Conservation (phyloP, 1,140 invertebrate species). For the Achatina immaculata region DNA sequence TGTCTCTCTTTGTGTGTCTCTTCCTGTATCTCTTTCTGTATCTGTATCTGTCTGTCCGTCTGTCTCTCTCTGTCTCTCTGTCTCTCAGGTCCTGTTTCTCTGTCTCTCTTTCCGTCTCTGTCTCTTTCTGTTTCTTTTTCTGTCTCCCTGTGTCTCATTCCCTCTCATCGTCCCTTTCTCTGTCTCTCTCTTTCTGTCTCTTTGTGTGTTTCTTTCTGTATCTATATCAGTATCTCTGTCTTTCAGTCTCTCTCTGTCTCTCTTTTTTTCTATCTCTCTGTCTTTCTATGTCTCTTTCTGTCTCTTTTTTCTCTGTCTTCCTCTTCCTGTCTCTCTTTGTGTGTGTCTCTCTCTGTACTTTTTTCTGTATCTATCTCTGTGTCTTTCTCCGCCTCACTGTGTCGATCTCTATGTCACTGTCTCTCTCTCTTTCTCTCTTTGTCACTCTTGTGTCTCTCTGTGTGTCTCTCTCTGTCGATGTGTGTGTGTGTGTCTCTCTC, state of each 20-base stretch:
- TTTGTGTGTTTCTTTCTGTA: background rate
- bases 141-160: background rate
- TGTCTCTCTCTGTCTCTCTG: background rate
- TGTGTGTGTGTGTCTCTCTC: background rate
- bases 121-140: background rate
- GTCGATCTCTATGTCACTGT: background rate
- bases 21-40: background rate
- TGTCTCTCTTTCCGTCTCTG: background rate
- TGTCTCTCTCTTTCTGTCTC: background rate
- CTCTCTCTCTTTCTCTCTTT: background rate
- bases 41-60: background rate
- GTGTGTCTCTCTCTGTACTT: background rate
- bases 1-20: background rate
- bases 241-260: background rate
- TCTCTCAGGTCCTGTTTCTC: background rate
- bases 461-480: background rate
- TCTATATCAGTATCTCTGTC: background rate
- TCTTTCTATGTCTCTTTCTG: background rate
- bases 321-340: background rate
- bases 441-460: background rate
- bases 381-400: background rate
- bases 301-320: background rate
- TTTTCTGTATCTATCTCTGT: background rate
- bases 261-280: slow-evolving; percentile 1
- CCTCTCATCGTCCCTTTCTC: background rate